phyloP scores from a whole-genome alignment of 1,140 invertebrate species.

The Argopecten irradians region DNA sequence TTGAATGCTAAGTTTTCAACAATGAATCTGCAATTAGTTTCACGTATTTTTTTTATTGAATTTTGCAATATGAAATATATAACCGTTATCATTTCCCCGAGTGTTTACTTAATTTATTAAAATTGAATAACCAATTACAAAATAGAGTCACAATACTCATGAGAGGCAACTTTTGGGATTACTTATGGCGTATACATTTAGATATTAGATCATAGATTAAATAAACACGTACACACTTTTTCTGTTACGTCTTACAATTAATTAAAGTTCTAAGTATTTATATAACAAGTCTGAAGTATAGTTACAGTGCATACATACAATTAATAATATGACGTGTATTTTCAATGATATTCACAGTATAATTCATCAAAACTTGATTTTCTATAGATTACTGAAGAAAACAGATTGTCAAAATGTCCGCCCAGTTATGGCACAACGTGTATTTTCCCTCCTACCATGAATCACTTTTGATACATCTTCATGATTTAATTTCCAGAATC shows the following conservation, averaged over 20 bases:
- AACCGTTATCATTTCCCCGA: too few relatives aligned
- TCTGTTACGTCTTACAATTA: background rate
- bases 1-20: background rate
- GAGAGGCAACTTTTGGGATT: too few relatives aligned
- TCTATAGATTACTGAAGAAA: background rate
- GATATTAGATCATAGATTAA: background rate
- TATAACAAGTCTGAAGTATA: background rate
- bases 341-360: background rate
- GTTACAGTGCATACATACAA: conserved; percentile 20
- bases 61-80: background rate
- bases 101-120: too few relatives aligned
- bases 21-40: too few relatives aligned
- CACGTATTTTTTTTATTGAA: conserved; percentile 39
- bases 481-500: conserved; percentile 47
- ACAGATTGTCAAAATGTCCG: background rate
- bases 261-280: too few relatives aligned
- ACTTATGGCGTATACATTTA: conserved; percentile 51
- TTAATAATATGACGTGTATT: background rate
- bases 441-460: background rate
- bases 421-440: background rate
- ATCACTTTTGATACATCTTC: too few relatives aligned
- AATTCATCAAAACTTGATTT: background rate
- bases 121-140: too few relatives aligned
- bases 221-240: background rate
- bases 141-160: too few relatives aligned